Conservation (phyloP, 2,797 vertebrate genomes). For the Poecilia wingei region DNA sequence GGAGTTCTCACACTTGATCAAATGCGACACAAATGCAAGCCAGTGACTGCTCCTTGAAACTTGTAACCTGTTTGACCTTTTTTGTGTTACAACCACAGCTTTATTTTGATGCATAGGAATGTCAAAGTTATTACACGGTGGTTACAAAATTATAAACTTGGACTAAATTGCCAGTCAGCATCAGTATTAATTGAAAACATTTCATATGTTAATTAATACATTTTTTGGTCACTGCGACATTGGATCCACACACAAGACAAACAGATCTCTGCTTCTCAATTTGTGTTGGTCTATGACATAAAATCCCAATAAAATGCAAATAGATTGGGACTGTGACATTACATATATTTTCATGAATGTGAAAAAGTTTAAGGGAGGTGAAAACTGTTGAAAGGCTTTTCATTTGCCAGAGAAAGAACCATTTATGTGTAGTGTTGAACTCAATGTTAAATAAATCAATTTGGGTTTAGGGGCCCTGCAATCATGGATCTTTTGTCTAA, state of each 20-base stretch:
- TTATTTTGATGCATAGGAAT: not conserved
- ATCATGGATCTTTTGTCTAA: not conserved
- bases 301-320: not conserved
- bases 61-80: not conserved
- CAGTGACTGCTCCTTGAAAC: not conserved
- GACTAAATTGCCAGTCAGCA: not conserved
- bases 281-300: not conserved
- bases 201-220: not conserved
- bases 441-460: not conserved
- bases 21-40: not conserved
- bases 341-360: not conserved
- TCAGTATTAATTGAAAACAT: not conserved
- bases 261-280: not conserved
- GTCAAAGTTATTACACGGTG: not conserved
- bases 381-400: not conserved
- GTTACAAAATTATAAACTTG: not conserved
- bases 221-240: not conserved
- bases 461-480: too few relatives aligned
- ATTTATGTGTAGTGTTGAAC: not conserved
- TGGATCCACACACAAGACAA: not conserved
- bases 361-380: not conserved
- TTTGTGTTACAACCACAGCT: not conserved
- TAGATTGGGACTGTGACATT: not conserved
- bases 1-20: not conserved
- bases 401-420: constrained; percentile 1